phyloP scores from a whole-genome alignment of 92 coral and sea anemone genomes.

The Epizoanthus stellaris region DNA sequence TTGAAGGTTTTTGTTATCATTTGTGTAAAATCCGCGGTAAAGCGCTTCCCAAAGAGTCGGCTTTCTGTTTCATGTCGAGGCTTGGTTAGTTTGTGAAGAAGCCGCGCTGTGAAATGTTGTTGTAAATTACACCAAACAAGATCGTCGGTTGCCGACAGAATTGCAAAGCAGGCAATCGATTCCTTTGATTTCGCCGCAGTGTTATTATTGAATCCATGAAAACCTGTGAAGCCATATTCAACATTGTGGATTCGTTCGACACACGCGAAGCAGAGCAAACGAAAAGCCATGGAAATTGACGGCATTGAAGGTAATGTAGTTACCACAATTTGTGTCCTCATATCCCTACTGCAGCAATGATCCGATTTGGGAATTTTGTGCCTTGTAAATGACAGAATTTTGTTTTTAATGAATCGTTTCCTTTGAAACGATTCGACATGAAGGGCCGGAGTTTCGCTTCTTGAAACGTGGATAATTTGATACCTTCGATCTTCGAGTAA shows the following conservation, averaged over 20 bases:
- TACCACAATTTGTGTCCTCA: neutral
- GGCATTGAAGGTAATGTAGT: constrained; percentile 29
- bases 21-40: constrained; percentile 17
- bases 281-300: constrained; percentile 16
- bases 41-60: constrained; percentile 35
- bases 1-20: constrained; percentile 21
- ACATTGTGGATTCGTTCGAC: constrained; percentile 10
- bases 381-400: neutral
- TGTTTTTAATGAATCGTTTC: neutral
- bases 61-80: constrained; percentile 28
- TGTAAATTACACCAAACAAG: constrained; percentile 29
- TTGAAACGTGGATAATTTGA: neutral
- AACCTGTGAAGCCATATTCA: constrained; percentile 31
- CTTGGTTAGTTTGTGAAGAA: constrained; percentile 35
- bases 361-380: neutral
- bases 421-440: neutral
- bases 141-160: constrained; percentile 34
- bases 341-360: neutral
- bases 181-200: constrained; percentile 44
- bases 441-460: neutral
- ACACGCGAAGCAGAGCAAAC: constrained; percentile 8
- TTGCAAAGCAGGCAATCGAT: constrained; percentile 30
- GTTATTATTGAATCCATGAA: constrained; percentile 11
- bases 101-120: constrained; percentile 36
- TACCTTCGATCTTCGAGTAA: constrained; percentile 1